These are phyloP conservation scores for Chymomyza fuscimana DNA, from an alignment of 2,888 invertebrate species.

Conservation along the genomic window DNA sequence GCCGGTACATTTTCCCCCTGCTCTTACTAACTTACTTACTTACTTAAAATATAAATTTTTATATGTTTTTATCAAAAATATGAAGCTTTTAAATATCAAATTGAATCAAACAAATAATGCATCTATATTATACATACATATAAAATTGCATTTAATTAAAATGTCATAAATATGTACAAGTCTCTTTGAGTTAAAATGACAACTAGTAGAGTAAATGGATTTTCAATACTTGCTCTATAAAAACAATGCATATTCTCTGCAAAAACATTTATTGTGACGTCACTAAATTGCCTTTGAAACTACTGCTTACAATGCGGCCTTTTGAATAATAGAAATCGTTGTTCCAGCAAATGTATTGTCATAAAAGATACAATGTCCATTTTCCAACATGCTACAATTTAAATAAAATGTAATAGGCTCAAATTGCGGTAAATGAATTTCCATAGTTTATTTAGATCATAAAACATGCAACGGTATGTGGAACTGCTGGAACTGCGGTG, in stretches of 20 bases:
- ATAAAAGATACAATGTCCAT: background rate
- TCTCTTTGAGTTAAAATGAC: no score
- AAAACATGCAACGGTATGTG: background rate
- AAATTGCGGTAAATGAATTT: slow-evolving; percentile 8
- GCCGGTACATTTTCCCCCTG: no score
- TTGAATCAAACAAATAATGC: background rate
- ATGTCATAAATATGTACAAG: no score
- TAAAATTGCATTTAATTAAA: no score
- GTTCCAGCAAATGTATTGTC: background rate
- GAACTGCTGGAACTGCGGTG: background rate
- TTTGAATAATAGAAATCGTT: background rate
- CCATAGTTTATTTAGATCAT: background rate
- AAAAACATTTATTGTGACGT: background rate
- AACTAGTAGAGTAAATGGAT: background rate
- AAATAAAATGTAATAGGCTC: background rate
- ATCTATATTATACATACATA: background rate
- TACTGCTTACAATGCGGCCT: background rate
- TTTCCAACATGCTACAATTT: background rate
- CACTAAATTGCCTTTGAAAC: background rate
- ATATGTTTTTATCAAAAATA: no score
- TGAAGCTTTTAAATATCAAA: no score
- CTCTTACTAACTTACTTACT: no score
- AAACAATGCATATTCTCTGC: background rate
- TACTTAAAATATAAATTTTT: no score
- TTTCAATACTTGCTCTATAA: background rate